A percentile compares a stretch with the other conserved stretches of the same genome.
Conservation (phyloP, 2,888 invertebrate species). For the Lasioglossum zephyrum region DNA sequence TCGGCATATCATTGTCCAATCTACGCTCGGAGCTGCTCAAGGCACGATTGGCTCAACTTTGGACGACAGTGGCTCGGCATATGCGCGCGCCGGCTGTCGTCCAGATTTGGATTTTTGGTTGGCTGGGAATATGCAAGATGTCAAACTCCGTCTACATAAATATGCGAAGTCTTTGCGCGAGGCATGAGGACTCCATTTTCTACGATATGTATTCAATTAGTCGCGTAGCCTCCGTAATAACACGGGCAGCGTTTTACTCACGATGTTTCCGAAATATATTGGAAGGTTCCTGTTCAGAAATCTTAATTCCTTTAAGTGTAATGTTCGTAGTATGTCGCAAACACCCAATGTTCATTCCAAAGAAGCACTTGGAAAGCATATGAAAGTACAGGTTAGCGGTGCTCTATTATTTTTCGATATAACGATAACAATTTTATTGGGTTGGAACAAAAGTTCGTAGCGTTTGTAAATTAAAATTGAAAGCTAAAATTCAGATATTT, state of each 20-base stretch:
- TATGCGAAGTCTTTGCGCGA: background rate
- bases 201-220: constrained; percentile 13
- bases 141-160: background rate
- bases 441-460: no score
- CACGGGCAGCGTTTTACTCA: constrained; percentile 18
- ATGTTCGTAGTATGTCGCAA: constrained; percentile 74
- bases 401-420: constrained; percentile 37
- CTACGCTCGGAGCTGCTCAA: no score
- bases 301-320: constrained; percentile 44
- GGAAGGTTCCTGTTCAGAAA: constrained; percentile 51
- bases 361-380: constrained; percentile 74
- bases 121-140: background rate
- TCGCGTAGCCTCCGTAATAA: background rate
- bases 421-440: constrained; percentile 1
- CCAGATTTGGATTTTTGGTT: no score
- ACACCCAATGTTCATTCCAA: constrained; percentile 72
- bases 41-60: no score
- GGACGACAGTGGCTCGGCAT: no score
- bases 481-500: no score
- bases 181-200: constrained; percentile 23
- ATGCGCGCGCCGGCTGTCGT: no score
- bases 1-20: no score
- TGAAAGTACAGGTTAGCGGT: constrained; percentile 81
- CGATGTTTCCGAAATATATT: constrained; percentile 65
- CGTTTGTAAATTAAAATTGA: no score